Base-by-base conservation (phyloP, 2,113 vertebrate genomes). In the Trematomus loennbergii region DNA sequence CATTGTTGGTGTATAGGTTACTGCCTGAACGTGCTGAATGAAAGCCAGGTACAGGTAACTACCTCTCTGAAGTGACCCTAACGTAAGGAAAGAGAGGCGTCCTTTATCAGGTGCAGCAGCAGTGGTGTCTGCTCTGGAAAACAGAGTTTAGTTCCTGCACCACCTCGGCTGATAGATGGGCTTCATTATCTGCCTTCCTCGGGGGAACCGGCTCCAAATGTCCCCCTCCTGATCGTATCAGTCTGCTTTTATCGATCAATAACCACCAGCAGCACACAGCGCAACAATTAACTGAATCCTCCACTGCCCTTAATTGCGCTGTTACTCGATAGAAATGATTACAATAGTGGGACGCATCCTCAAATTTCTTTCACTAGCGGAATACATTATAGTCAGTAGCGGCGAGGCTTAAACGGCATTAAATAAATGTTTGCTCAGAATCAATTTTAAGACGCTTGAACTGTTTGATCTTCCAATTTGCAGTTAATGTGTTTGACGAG, bases 161-260 rank as follows among this genome's bases (percentile, higher is more conserved):
- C 60, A 46, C 72, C 79, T 72, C 60, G 59, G 52, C 84, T 90
- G 91, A 93, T 92, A 88, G 90, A 94, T 93, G 88, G n/a, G 75
- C 76, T 91, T 92, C 88, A 93, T 91, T 93, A 92, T 85, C 75
- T 43, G 58, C 81, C 65, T 68, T 88, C 86, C 89, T 85, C 62
- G 10, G 74, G 84, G 82, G 79, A 78, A 70, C 55, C 61, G 49
- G n/a, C 78, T 66, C 66, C 16, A 48, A 75, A 83, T 62, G 71
- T 76, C 71, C 71, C 50, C 62, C 48, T 74, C 89, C 75, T 86
- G 77, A 88, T 88, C 82, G 79, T 75, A 88, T 88, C 83, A 81
- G 78, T 83, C 86, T 69, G 46, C 64, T 75, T 84, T 87, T 78
- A 72, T 67, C 75, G 85, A 92, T 90, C 88, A 86, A 88, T 86